Evolutionary conservation across 2,113 vertebrate species (phyloP), one percentile per base, ranked within the genome.

Genomic region (Sorex fumeus): DNA sequence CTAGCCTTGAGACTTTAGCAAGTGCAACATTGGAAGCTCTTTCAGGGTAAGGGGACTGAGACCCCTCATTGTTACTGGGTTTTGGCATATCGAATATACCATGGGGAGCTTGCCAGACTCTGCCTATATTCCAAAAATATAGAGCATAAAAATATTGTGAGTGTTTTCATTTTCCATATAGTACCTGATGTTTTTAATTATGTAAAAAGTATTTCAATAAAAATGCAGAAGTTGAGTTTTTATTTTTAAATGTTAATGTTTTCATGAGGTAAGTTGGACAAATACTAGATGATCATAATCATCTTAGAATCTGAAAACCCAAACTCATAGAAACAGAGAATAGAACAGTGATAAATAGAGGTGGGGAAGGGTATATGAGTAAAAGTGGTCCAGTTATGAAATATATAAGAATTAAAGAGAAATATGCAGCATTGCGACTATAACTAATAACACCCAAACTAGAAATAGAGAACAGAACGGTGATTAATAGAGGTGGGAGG

Each of bases 81-180:
- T n/a, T n/a, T n/a, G n/a, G n/a, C n/a, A n/a, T n/a, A n/a, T n/a
- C n/a, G n/a, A n/a, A n/a, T n/a, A n/a, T n/a, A n/a, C n/a, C n/a
- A n/a, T n/a, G n/a, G n/a, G n/a, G n/a, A n/a, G n/a, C n/a, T n/a
- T n/a, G n/a, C n/a, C n/a, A n/a, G n/a, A n/a, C n/a, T n/a, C n/a
- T n/a, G n/a, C n/a, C n/a, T n/a, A n/a, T n/a, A n/a, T 13, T 50
- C 47, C 47, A 50, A 50, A 50, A 50, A 50, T 50, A 50, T 50
- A 50, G 47, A 10, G 2, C 47, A 50, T 50, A 50, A 50, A 50
- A 50, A 50, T 50, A 50, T 50, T 50, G 9, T 6, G 9, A 50
- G 13, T 50, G 2, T 50, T 25, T 91, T 84, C 45, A 67, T 88
- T 93, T 47, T 78, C 53, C 70, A 79, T 87, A 87, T 85, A 66